phyloP scores from a whole-genome alignment of 1,140 invertebrate species.

The Rhagoletis zephyria region DNA sequence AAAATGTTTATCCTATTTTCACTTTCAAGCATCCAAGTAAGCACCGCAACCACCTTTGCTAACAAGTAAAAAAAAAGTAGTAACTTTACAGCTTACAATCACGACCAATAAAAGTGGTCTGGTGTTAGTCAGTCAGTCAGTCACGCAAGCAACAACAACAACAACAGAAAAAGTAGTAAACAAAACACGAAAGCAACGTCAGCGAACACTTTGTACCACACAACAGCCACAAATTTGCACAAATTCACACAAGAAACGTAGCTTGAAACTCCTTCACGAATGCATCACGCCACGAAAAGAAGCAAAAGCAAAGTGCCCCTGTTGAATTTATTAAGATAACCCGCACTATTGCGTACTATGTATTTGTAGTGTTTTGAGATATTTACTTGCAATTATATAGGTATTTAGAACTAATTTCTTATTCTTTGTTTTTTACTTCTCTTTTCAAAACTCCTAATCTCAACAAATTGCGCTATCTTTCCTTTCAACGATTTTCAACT shows the following conservation, averaged over 20 bases:
- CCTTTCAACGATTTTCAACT: constrained; percentile 31
- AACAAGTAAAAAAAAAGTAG: background rate
- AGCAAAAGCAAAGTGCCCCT: constrained; percentile 11
- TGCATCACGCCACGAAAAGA: background rate
- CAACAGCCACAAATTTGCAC: background rate
- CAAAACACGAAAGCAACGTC: background rate
- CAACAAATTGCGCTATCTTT: constrained; percentile 30
- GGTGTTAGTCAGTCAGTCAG: constrained; percentile 22
- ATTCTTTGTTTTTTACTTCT: constrained; percentile 9
- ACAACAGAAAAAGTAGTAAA: background rate
- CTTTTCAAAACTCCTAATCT: constrained; percentile 29
- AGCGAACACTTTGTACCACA: background rate
- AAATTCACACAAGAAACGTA: background rate
- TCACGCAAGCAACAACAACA: background rate
- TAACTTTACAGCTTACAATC: too few species aligned
- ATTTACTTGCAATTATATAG: background rate
- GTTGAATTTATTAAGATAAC: background rate
- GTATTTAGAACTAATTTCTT: constrained; percentile 32
- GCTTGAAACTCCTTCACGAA: too few species aligned
- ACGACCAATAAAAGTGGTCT: constrained; percentile 26
- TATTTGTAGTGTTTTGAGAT: background rate
- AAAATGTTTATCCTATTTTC: too few species aligned
- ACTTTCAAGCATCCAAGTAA: too few species aligned
- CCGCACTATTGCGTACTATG: too few species aligned
- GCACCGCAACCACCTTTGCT: too few species aligned